phyloP scores from a whole-genome alignment of 2,113 vertebrate species.

The Echinops telfairi region DNA sequence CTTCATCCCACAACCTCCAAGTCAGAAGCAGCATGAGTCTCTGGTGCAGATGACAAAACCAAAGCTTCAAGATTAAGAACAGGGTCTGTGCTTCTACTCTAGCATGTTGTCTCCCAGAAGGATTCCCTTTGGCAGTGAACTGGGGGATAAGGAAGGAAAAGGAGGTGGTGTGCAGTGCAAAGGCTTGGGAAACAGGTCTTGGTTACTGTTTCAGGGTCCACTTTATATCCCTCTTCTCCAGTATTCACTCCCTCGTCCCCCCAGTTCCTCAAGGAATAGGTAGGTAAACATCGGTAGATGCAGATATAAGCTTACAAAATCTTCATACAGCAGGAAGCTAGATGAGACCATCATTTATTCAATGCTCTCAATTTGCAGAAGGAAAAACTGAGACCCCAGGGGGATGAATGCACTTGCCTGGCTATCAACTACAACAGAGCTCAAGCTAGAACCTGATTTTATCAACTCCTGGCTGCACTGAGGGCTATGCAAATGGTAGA shows the following conservation, averaged over 20 bases:
- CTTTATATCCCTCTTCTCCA: not conserved
- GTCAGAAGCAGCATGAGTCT: not conserved
- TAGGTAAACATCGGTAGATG: not conserved
- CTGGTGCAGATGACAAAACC: not conserved
- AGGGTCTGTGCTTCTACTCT: not conserved
- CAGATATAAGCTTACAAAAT: not conserved
- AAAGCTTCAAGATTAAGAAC: not conserved
- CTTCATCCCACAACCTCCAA: not conserved
- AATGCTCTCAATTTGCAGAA: not conserved
- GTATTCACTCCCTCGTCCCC: not conserved
- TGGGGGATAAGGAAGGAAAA: not conserved
- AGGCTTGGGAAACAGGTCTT: not conserved
- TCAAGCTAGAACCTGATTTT: not conserved
- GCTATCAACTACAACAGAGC: not conserved
- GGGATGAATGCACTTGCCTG: not conserved
- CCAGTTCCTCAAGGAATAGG: not conserved
- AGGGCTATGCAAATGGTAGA: not conserved
- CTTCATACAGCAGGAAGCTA: not conserved
- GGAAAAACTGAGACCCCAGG: conserved; percentile 26
- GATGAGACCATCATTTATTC: not conserved
- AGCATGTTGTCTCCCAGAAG: not conserved
- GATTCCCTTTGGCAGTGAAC: not conserved
- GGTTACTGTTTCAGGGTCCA: not conserved
- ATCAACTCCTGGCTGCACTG: not conserved
- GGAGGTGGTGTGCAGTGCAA: not conserved